Percentiles rank a stretch among this genome's conserved stretches.
phyloP scores from a whole-genome alignment of 2,888 invertebrate genomes.

The Abscondita cerata region DNA sequence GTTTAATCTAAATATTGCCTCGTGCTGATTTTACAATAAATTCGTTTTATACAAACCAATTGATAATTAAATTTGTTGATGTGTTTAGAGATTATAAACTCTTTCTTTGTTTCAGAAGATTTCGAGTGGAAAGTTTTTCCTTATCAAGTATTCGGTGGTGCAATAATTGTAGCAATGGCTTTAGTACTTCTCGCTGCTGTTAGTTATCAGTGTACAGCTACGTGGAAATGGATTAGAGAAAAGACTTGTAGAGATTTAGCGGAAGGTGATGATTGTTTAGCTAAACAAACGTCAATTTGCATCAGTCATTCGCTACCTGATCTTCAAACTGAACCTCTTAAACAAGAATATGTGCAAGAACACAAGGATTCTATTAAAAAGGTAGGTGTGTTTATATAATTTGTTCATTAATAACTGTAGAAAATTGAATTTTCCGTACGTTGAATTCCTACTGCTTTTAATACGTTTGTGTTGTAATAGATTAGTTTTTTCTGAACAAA shows the following conservation, averaged over 20 bases:
- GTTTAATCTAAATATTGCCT: neutral
- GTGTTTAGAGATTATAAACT: neutral
- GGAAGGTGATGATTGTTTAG: conserved; percentile 55
- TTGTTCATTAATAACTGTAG: no score
- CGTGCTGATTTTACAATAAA: neutral
- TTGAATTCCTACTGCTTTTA: no score
- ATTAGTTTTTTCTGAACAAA: no score
- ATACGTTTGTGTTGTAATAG: no score
- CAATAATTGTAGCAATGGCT: conserved; percentile 69
- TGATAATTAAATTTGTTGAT: neutral
- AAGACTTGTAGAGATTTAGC: conserved; percentile 58
- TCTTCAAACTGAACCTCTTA: conserved; percentile 72
- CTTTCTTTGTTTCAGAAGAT: conserved; percentile 46
- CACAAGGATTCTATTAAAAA: conserved; percentile 74
- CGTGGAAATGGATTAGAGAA: conserved; percentile 74
- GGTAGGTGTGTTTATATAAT: conserved; percentile 62
- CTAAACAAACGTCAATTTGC: conserved; percentile 71
- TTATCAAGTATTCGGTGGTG: conserved; percentile 66
- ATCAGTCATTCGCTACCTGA: conserved; percentile 81
- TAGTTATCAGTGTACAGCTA: conserved; percentile 75
- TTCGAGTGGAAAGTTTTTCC: conserved; percentile 59
- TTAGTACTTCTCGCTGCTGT: conserved; percentile 73
- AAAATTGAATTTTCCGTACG: no score
- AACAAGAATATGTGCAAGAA: conserved; percentile 74
- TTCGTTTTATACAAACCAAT: neutral